Evolutionary conservation across 2,797 vertebrate species (phyloP).

Genomic region (Kryptopterus vitreolus): DNA sequence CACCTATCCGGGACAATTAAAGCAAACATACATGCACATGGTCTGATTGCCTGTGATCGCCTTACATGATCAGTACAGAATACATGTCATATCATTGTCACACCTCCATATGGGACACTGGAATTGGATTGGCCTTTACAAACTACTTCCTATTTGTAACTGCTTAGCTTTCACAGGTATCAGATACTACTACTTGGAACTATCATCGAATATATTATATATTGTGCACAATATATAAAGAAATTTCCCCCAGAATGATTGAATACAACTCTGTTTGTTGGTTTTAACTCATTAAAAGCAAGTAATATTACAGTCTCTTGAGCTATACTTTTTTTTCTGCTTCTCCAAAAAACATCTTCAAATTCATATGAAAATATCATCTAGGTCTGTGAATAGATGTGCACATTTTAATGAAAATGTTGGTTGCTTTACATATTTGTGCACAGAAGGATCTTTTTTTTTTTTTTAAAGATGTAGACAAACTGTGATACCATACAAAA

Average conservation of each 20-base stretch:
- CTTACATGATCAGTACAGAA: constrained; percentile 5
- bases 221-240: not conserved
- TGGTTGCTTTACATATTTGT: not conserved
- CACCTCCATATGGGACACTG: constrained; percentile 4
- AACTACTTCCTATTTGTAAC: not conserved
- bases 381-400: not conserved
- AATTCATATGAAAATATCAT: not conserved
- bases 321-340: not conserved
- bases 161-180: not conserved
- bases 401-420: too few relatives aligned
- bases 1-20: constrained; percentile 4
- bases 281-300: not conserved
- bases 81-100: not conserved
- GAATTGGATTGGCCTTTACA: not conserved
- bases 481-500: not conserved
- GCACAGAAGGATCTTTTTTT: not conserved
- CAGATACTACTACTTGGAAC: not conserved
- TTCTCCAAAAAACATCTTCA: not conserved
- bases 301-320: not conserved
- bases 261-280: not conserved
- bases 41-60: not conserved
- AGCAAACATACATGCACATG: not conserved
- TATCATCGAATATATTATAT: not conserved
- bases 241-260: not conserved
- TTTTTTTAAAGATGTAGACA: not conserved